These are phyloP conservation scores for Cynoglossus semilaevis DNA, from an alignment of 2,113 vertebrate genomes.

Conservation along the genomic window DNA sequence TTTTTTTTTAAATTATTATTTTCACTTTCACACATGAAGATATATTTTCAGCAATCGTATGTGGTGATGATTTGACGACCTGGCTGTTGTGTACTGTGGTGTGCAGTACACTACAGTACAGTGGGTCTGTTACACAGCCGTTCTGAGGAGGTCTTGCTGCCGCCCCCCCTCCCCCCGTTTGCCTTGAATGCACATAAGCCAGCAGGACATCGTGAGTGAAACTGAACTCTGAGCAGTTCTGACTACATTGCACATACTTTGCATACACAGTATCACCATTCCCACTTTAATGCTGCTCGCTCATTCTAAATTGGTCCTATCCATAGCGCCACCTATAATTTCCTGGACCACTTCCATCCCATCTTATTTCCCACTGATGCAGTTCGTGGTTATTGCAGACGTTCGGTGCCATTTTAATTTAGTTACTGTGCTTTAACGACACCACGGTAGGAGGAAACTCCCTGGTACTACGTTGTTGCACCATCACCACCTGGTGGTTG, in stretches of 20 bases:
- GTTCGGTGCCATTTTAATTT: not conserved
- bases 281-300: conserved; percentile 4
- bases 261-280: conserved; percentile 8
- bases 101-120: conserved; percentile 3
- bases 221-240: conserved; percentile 13
- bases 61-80: conserved; percentile 5
- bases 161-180: conserved; percentile 2
- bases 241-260: conserved; percentile 16
- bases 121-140: not conserved
- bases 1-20: conserved; percentile 26
- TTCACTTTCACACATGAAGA: conserved; percentile 10
- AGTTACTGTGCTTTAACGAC: too few relatives aligned
- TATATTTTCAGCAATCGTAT: conserved; percentile 29
- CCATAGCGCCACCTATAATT: conserved; percentile 13
- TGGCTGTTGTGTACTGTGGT: conserved; percentile 3
- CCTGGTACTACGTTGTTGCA: too few relatives aligned
- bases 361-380: not conserved
- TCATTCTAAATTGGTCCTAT: conserved; percentile 9
- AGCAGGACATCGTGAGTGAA: conserved; percentile 20
- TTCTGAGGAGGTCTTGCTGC: conserved; percentile 4
- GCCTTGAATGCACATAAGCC: conserved; percentile 19
- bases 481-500: too few relatives aligned
- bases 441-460: too few relatives aligned
- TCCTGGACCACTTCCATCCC: not conserved
- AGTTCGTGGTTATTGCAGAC: not conserved